These are phyloP conservation scores for Melanotaenia duboulayi DNA, from an alignment of 2,113 vertebrate species.

Conservation along the genomic window DNA sequence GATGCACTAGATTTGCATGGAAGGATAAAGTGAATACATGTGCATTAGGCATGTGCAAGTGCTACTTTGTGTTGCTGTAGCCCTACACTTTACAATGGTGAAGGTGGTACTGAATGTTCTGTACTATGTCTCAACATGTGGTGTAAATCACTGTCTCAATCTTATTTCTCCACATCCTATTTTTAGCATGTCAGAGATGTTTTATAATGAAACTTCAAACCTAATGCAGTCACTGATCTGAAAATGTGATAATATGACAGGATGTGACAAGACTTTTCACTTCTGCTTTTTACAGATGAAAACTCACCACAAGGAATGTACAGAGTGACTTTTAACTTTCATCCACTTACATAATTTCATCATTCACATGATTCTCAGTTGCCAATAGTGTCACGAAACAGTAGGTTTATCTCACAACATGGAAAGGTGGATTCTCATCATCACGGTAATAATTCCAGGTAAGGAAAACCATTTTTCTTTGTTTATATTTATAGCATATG, in stretches of 20 bases:
- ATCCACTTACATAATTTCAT: background rate
- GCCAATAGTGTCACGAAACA: conserved; percentile 1
- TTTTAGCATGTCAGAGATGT: background rate
- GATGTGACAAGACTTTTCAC: conserved; percentile 3
- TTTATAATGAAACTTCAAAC: background rate
- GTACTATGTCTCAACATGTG: background rate
- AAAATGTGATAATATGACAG: background rate
- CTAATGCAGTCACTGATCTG: background rate
- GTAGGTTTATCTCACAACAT: conserved; percentile 43
- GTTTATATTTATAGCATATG: accelerated
- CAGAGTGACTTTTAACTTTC: background rate
- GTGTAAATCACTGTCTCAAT: background rate
- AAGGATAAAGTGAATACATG: background rate
- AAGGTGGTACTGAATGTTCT: background rate
- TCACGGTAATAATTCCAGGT: conserved; percentile 47
- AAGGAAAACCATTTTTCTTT: background rate
- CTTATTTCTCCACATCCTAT: background rate
- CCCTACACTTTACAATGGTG: too few relatives aligned
- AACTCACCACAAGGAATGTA: background rate
- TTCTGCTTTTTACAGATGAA: conserved; percentile 61
- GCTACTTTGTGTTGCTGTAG: too few relatives aligned
- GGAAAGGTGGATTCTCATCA: conserved; percentile 30
- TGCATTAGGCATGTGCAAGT: background rate
- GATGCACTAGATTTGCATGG: too few relatives aligned
- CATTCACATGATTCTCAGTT: background rate